Percentiles rank a stretch among this genome's conserved stretches.
These are phyloP conservation scores for Auanema sp. DNA, from an alignment of 2,888 invertebrate species.

Conservation along the genomic window DNA sequence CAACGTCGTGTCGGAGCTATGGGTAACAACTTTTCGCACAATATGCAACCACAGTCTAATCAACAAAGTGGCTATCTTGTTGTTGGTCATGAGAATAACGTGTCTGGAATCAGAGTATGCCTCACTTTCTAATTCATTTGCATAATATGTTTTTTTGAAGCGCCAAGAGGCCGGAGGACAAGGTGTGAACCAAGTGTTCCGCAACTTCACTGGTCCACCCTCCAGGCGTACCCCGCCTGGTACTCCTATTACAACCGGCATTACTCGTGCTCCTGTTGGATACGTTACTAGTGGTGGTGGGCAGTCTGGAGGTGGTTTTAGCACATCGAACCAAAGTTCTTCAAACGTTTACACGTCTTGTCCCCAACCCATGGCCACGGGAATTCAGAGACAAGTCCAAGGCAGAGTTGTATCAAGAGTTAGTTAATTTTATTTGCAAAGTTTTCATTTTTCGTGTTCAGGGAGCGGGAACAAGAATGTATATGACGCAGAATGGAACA, in stretches of 20 bases:
- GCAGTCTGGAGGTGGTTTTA: neutral
- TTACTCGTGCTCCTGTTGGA: neutral
- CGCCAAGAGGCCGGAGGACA: conserved; percentile 1
- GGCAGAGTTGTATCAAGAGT: conserved; percentile 9
- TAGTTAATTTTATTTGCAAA: conserved; percentile 9
- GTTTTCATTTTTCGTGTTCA: neutral
- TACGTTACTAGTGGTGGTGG: conserved; percentile 3
- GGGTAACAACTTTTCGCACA: too few relatives aligned
- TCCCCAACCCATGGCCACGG: neutral
- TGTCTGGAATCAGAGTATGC: too few relatives aligned
- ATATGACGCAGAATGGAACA: conserved; percentile 1
- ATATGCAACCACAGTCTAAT: too few relatives aligned
- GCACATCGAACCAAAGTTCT: neutral
- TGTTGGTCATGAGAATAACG: too few relatives aligned
- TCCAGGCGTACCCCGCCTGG: too few relatives aligned
- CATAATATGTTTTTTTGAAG: neutral
- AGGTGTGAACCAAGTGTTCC: neutral
- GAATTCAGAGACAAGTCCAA: neutral
- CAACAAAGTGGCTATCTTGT: too few relatives aligned
- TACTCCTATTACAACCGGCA: too few relatives aligned
- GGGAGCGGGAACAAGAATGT: neutral
- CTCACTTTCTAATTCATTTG: too few relatives aligned
- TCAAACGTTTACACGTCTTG: neutral
- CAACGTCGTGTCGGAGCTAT: too few relatives aligned
- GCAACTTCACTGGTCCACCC: neutral